Base-by-base conservation (phyloP, 1,140 invertebrate species). In the Hydropsyche tenuis region DNA sequence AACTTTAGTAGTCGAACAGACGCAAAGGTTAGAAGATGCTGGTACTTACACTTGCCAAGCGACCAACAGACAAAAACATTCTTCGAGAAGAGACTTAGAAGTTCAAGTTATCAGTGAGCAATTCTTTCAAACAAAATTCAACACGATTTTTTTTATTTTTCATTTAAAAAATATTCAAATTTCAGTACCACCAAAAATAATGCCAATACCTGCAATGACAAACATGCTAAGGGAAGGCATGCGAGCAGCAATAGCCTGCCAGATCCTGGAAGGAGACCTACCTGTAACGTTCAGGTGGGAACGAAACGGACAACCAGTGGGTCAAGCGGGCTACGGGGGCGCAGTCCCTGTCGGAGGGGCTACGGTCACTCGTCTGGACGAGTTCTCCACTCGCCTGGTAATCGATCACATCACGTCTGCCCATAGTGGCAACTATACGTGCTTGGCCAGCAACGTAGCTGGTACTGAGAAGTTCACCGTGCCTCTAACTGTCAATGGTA, bases 251-350 rank as follows among this genome's bases (percentile, higher is more conserved):
- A 93, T 98, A 76, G 93, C 95, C 71, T 98, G 96, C 85, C 93
- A 95, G 80, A 94, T 98, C 77, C 90, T 96, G 80, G 94, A 96
- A 85, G 96, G 96, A 12, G 96, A 99, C 86, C 89, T 94, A 74
- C 96, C 96, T 18, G 91, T 99, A 75, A 91, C 90, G 70, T 95
- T 98, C 83, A 87, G 89, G 25, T 94, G 92, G 92, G 92, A 92
- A 80, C 89, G 92, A 80, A 93, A 96, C 81, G 93, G 92, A 30
- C 88, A 91, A 79, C 85, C 88, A 1, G 88, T 85, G 73, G 82
- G 81, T n/a, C 85, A 85, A 62, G 85, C 86, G 43, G 81, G 81
- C 70, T 66, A 69, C n/a, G 65, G 65, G 0, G 14, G 45, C 3
- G 5, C 25, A 18, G n/a, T 22, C 0, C 14, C 30, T 5, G 76